Base-by-base conservation (phyloP, 2,888 invertebrate genomes). In the Quadroppia sp. region DNA sequence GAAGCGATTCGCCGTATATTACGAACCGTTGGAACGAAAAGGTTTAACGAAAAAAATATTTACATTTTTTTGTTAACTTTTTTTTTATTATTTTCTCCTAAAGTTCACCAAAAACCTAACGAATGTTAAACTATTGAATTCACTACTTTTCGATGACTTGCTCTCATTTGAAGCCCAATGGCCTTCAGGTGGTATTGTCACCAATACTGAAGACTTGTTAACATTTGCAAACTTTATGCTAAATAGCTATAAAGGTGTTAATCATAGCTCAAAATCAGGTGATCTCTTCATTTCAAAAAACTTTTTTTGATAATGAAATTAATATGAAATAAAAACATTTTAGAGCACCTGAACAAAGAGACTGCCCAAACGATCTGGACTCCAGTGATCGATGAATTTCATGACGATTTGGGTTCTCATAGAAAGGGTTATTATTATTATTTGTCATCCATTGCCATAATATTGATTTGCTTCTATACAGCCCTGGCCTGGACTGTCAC, bases 141-240 rank as follows among this genome's bases (percentile, higher is more conserved):
- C 71, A 2, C 1, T 13, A 28, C 2, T 67, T 2, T 2, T 42
- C 2, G 71, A 71, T 59, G 71, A 71, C 20, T 20, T 48, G 36
- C 2, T 59, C 25, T 23, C 53, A 4, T 32, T 11, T 9, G 71
- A 71, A 23, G 71, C 17, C 23, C 20, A 32, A n/a, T 71, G 50
- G 53, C 28, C 56, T 4, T 25, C 53, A 32, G 71, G 71, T 30
- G 59, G 32, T 25, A 32, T 71, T 23, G 25, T 69, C 17, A 64
- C 71, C 13, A 71, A 30, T 30, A 56, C 61, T 32, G 20, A 15
- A 11, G 71, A 71, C 20, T 13, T 71, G 28, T 23, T 71, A 2
- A 32, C 17, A 36, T 71, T 25, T n/a, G 71, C 59, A 11, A 9
- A 71, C 20, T 3, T n/a, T 15, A 71, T 71, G 50, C 25, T 71